Base-by-base conservation (phyloP, 2,113 vertebrate species). In the Megalops atlanticus region DNA sequence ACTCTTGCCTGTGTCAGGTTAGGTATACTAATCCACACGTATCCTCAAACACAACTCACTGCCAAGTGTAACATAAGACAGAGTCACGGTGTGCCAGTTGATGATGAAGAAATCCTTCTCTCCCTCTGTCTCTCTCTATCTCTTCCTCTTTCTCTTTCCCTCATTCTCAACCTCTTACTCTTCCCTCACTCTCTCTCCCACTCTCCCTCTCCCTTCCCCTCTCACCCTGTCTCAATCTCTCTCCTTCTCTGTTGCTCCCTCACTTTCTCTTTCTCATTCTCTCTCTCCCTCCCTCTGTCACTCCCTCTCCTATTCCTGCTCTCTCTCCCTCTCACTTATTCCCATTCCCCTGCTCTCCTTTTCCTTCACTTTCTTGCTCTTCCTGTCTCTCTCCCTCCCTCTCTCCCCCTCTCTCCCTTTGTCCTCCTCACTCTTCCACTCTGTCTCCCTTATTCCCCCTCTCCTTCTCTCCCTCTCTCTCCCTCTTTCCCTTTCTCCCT, bases 31-130 rank as follows among this genome's bases (percentile, higher is more conserved):
- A 58, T 24, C n/a, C 52, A 24, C 52, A 58, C 52, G 21, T 24
- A 3, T 24, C 0, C 52, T 58, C 52, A 45, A 10, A 33, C 74
- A 47, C 41, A 43, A 10, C 52, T 45, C 41, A 76, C 1, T n/a
- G 41, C 40, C 38, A 43, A 4, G 40, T 41, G 45, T 18, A 47
- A 39, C 24, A 45, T 27, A 76, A 76, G 38, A 24, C 16, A 76
- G n/a, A 43, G n/a, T 47, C 36, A 74, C 39, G 74, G 31, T 31
- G 40, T 76, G 74, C 47, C 74, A 76, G 74, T 76, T 76, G 72
- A 74, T 74, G n/a, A 24, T 76, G 27, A 76, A 76, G 14, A 43
- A 18, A 24, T 24, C 12, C 18, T 24, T 24, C 21, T 58, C n/a
- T n/a, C n/a, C n/a, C n/a, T n/a, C n/a, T n/a, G n/a, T n/a, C n/a